Percentiles rank a stretch among this genome's conserved stretches.
phyloP scores from a whole-genome alignment of 2,888 invertebrate species.

The Dascillus cervinus region DNA sequence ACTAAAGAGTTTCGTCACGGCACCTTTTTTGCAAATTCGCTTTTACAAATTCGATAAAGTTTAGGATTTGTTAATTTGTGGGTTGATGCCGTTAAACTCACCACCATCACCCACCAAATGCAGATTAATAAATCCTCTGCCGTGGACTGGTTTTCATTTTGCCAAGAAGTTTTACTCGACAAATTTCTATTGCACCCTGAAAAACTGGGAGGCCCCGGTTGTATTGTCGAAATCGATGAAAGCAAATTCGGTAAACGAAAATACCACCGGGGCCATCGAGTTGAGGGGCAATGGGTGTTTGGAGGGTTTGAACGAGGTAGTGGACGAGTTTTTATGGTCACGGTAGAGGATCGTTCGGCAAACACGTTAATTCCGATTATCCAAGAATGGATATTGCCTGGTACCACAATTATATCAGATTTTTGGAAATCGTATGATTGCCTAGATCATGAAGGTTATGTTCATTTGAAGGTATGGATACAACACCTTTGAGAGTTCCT shows the following conservation, averaged over 20 bases:
- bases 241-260: conserved; percentile 7
- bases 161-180: conserved; percentile 4
- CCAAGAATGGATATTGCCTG: conserved; percentile 7
- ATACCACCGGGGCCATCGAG: conserved; percentile 3
- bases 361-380: conserved; percentile 4
- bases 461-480: too few species aligned
- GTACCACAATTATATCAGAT: conserved; percentile 9
- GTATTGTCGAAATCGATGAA: conserved; percentile 6
- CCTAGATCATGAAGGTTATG: too few species aligned
- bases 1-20: too few species aligned
- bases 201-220: conserved; percentile 6
- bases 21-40: too few species aligned
- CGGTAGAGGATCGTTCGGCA: conserved; percentile 2
- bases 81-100: too few species aligned
- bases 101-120: too few species aligned
- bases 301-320: conserved; percentile 5
- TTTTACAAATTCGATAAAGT: too few species aligned
- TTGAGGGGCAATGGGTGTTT: conserved; percentile 6
- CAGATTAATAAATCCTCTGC: too few species aligned
- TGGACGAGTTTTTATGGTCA: conserved; percentile 4
- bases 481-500: too few species aligned
- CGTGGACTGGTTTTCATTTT: conserved; percentile 5
- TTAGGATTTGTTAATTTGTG: too few species aligned
- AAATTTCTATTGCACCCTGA: not conserved
- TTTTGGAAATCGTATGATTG: conserved; percentile 12